Base-by-base conservation (phyloP, 2,888 invertebrate genomes). In the Nematopogon swammerdamellus region DNA sequence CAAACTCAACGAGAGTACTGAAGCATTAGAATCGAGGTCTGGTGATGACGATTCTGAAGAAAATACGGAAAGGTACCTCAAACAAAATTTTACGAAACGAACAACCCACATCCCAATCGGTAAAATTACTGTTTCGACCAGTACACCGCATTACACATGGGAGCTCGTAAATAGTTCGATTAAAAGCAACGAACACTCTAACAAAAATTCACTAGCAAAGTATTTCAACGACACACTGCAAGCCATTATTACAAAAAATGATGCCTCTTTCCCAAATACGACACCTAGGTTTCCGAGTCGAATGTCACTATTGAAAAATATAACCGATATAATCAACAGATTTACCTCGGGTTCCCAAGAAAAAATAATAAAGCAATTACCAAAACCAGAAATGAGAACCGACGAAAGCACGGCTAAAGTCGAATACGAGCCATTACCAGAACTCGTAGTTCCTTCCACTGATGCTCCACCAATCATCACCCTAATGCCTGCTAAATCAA, bases 401-500 rank as follows among this genome's bases (percentile, higher is more conserved):
- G 51, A 54, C 30, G 60, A 62, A 47, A 57, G 59, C 44, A 64
- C 65, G 54, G 56, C 57, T 19, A 67, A 72, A 3, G 11, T 14
- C 11, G n/a, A 14, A 3, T 6, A 36, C n/a, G 18, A 17, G 3
- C 3, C 44, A 3, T 6, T 14, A 8, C 8, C 18, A 44, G 18
- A 10, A 19, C 63, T 63, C 50, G 72, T 73, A 61, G 70, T 72
- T 14, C 14, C 44, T 11, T 18, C 44, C 10, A 44, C 18, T 17
- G n/a, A 8, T 17, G 14, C 44, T 4, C 11, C 44, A 6, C 44
- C 44, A 8, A 36, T 79, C 14, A 73, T 80, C 17, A 91, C 91
- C 1, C 66, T 91, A 44, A 72, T 90, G 50, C 92, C 92, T 1
- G 90, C 86, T 0, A 87, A 90, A 61, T 92, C 91, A 1, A 91